Evolutionary conservation across 2,113 vertebrate genomes (phyloP).

Genomic region (Hiodon tergisus): DNA sequence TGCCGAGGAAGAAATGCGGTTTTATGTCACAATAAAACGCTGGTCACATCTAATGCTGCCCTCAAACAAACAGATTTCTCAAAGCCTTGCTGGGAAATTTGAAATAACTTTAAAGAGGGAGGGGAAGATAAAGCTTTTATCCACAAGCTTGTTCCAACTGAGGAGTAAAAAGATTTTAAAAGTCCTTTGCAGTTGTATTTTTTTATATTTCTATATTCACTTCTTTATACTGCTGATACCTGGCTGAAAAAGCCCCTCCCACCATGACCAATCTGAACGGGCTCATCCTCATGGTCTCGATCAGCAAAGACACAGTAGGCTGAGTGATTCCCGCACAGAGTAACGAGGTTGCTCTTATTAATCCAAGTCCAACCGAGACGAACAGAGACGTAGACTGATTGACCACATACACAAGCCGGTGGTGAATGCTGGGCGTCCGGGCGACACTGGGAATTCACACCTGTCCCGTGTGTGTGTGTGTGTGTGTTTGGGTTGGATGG

Average conservation of each 20-base stretch:
- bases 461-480: slow-evolving; percentile 13
- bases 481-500: slow-evolving; percentile 53
- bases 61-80: slow-evolving; percentile 99
- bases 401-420: no score
- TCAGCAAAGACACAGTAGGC: slow-evolving; percentile 22
- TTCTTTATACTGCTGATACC: slow-evolving; percentile 86
- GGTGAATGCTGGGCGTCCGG: no score
- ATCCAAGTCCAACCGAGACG: neutral
- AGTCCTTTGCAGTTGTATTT: slow-evolving; percentile 66
- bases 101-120: slow-evolving; percentile 99
- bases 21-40: slow-evolving; percentile 99
- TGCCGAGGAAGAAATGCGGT: slow-evolving; percentile 99
- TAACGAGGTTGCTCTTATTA: neutral
- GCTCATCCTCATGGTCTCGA: slow-evolving; percentile 28
- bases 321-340: no score
- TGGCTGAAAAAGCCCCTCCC: slow-evolving; percentile 36
- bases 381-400: neutral
- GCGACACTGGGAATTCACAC: no score
- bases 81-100: slow-evolving; percentile 99
- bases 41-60: slow-evolving; percentile 99
- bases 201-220: slow-evolving; percentile 70
- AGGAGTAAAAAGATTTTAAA: slow-evolving; percentile 79
- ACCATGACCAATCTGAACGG: slow-evolving; percentile 39
- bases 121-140: slow-evolving; percentile 82
- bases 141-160: slow-evolving; percentile 90